Percentiles rank a stretch among this genome's conserved stretches.
Conservation (phyloP, 2,797 vertebrate genomes). For the Sternarchorhynchus goeldii region DNA sequence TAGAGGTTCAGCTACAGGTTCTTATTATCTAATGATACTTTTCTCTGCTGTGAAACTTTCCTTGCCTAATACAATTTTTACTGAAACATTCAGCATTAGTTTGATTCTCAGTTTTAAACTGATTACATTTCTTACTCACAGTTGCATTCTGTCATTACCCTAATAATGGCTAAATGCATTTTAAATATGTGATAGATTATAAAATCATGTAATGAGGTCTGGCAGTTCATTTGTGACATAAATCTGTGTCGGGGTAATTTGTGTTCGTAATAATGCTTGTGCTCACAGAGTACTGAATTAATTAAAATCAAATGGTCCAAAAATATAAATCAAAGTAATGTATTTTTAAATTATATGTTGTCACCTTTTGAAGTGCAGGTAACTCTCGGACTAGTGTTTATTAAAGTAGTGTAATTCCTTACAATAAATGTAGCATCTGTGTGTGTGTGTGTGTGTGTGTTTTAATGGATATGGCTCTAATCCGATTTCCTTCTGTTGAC, state of each 20-base stretch:
- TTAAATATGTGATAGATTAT: conserved; percentile 80
- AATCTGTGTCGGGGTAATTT: conserved; percentile 75
- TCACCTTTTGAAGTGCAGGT: conserved; percentile 61
- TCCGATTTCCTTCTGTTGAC: conserved; percentile 58
- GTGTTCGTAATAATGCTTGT: conserved; percentile 71
- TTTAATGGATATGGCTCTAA: conserved; percentile 52
- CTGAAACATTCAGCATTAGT: conserved; percentile 57
- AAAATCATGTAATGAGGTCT: conserved; percentile 69
- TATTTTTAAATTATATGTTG: conserved; percentile 68
- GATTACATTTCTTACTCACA: conserved; percentile 59
- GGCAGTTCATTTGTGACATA: conserved; percentile 72
- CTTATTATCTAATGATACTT: conserved; percentile 65
- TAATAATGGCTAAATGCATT: conserved; percentile 79
- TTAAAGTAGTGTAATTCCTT: conserved; percentile 31
- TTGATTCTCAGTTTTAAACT: conserved; percentile 64
- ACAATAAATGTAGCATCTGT: no score
- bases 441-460: no score
- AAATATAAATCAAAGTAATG: conserved; percentile 72
- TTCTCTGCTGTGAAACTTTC: conserved; percentile 63
- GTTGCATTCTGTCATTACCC: conserved; percentile 72
- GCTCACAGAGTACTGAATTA: conserved; percentile 71
- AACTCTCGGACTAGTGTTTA: conserved; percentile 61
- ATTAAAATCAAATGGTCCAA: conserved; percentile 75
- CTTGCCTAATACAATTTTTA: conserved; percentile 45
- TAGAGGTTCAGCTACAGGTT: conserved; percentile 58